Evolutionary conservation across 2,797 vertebrate species (phyloP).

Genomic region (Alcedo quadribrachys): DNA sequence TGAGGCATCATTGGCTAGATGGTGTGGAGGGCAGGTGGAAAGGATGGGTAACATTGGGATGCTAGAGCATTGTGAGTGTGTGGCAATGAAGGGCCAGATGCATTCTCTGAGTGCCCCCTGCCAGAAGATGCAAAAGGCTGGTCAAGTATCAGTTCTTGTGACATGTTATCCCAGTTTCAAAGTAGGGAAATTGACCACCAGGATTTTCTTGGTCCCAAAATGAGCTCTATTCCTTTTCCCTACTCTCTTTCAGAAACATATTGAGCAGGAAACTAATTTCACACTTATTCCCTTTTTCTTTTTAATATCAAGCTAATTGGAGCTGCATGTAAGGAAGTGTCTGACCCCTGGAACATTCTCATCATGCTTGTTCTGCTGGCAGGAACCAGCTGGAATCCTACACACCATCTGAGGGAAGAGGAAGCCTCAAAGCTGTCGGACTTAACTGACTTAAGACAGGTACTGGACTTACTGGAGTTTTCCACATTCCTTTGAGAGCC

Average conservation of each 20-base stretch:
- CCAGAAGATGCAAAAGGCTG: neutral
- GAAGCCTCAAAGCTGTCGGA: neutral
- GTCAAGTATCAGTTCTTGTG: neutral
- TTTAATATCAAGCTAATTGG: neutral
- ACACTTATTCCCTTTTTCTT: neutral
- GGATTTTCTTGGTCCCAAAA: neutral
- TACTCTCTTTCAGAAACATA: neutral
- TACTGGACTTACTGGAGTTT: neutral
- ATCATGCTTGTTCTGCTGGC: neutral
- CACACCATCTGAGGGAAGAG: neutral
- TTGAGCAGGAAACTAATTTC: neutral
- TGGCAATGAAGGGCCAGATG: neutral
- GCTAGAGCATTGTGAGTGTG: neutral
- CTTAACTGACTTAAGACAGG: neutral
- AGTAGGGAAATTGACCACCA: neutral
- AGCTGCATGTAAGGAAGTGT: neutral
- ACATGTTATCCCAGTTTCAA: neutral
- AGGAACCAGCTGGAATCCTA: neutral
- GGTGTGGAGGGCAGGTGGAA: neutral
- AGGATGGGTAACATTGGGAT: accelerated
- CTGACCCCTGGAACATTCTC: neutral
- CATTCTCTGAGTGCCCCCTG: neutral
- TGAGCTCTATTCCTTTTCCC: neutral
- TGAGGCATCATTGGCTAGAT: neutral
- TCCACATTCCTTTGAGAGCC: neutral